phyloP scores from a whole-genome alignment of 64 coral and sea anemone species.

The Acropora tenuis region DNA sequence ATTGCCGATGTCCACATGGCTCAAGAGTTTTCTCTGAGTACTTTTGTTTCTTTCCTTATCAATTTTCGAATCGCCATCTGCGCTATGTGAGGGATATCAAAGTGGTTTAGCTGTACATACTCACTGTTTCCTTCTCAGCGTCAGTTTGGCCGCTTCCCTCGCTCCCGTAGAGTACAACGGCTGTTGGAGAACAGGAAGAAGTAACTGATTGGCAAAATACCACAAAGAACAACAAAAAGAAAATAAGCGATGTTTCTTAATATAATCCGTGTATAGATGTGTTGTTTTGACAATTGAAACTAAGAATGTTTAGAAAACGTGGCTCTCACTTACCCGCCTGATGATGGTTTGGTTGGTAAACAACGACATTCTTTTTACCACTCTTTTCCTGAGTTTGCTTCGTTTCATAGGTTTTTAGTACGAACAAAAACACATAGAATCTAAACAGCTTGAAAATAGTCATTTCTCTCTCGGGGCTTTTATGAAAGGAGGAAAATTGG shows the following conservation, averaged over 20 bases:
- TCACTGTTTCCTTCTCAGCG: constrained; percentile 22
- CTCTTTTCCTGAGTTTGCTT: not conserved
- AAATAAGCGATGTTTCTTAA: too few species aligned
- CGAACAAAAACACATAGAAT: not conserved
- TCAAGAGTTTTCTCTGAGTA: too few species aligned
- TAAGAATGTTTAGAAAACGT: not conserved
- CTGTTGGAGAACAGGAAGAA: not conserved
- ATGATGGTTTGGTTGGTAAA: constrained; percentile 12
- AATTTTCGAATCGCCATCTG: too few species aligned
- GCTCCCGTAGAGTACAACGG: constrained; percentile 45
- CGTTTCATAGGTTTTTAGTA: not conserved
- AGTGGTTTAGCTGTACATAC: not conserved
- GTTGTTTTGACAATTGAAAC: not conserved
- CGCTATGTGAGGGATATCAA: too few species aligned
- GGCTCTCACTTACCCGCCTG: not conserved
- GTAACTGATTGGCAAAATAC: not conserved
- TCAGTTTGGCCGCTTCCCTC: constrained; percentile 26
- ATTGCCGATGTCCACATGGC: too few species aligned
- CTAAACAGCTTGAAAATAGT: not conserved
- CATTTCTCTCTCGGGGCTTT: not conserved
- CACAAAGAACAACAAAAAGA: not conserved
- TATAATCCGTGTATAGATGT: too few species aligned
- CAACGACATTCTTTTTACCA: constrained; percentile 23
- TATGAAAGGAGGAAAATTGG: not conserved
- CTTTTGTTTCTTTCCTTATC: too few species aligned